A percentile compares a stretch with the other conserved stretches of the same genome.
Conservation (phyloP, 92 coral and sea anemone genomes). For the Epizoanthus ramosus region DNA sequence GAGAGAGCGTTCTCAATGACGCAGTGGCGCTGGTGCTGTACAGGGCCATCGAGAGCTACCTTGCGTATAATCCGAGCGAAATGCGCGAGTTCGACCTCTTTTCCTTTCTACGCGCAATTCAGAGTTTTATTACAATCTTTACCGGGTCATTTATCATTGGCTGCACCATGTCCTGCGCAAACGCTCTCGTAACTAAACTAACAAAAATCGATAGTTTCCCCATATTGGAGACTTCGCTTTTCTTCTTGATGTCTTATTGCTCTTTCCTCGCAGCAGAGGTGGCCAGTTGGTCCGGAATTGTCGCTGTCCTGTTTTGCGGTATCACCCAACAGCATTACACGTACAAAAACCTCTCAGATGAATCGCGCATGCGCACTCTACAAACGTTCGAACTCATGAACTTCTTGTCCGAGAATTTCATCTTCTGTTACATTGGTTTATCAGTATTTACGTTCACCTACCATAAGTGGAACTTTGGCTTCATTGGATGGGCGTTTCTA, state of each 20-base stretch:
- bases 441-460: slow-evolving; percentile 94
- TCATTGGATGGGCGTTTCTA: slow-evolving; percentile 90
- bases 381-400: slow-evolving; percentile 92
- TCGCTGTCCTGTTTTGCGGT: slow-evolving; percentile 95
- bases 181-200: slow-evolving; percentile 91
- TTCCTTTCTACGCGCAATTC: slow-evolving; percentile 79
- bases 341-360: slow-evolving; percentile 92
- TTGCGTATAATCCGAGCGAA: slow-evolving; percentile 95
- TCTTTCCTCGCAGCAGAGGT: slow-evolving; percentile 94
- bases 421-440: slow-evolving; percentile 93
- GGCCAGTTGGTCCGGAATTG: slow-evolving; percentile 98
- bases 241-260: slow-evolving; percentile 94
- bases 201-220: slow-evolving; percentile 97
- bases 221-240: slow-evolving; percentile 86
- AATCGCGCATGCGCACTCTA: slow-evolving; percentile 84
- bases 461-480: slow-evolving; percentile 93
- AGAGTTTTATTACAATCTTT: slow-evolving; percentile 89
- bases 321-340: slow-evolving; percentile 98
- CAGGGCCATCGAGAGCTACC: slow-evolving; percentile 94
- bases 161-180: slow-evolving; percentile 91
- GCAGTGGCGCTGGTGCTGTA: slow-evolving; percentile 95
- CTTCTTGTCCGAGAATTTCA: slow-evolving; percentile 93
- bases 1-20: slow-evolving; percentile 95
- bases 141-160: slow-evolving; percentile 92
- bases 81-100: slow-evolving; percentile 89